These are phyloP conservation scores for Biston betularia DNA, from an alignment of 2,888 invertebrate genomes.

Conservation along the genomic window DNA sequence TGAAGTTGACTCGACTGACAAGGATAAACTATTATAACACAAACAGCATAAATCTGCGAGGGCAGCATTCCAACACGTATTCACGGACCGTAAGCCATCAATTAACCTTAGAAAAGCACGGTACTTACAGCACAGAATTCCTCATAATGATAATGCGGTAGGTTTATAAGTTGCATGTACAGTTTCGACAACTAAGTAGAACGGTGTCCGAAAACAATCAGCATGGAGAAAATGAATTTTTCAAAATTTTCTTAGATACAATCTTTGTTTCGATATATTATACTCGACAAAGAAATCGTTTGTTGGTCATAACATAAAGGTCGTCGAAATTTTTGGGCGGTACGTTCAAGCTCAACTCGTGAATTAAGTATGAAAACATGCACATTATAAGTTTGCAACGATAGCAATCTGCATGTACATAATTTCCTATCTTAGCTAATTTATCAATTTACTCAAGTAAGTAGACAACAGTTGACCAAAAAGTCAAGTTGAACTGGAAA, in stretches of 20 bases:
- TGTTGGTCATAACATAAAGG: slow-evolving; percentile 23
- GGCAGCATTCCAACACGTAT: slow-evolving; percentile 79
- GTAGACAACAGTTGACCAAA: slow-evolving; percentile 8
- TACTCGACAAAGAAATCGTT: slow-evolving; percentile 27
- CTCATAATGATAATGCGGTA: slow-evolving; percentile 52
- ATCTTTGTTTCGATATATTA: slow-evolving; percentile 30
- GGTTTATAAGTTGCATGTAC: slow-evolving; percentile 38
- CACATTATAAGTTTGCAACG: slow-evolving; percentile 22
- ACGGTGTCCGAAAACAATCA: slow-evolving; percentile 36
- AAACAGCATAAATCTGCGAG: slow-evolving; percentile 72
- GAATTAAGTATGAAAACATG: slow-evolving; percentile 24
- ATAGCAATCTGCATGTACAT: slow-evolving; percentile 28
- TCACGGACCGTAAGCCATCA: slow-evolving; percentile 67
- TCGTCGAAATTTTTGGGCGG: slow-evolving; percentile 36
- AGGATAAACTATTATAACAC: slow-evolving; percentile 61
- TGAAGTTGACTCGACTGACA: slow-evolving; percentile 47
- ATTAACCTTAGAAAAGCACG: slow-evolving; percentile 65
- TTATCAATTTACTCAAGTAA: slow-evolving; percentile 26
- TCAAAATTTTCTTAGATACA: slow-evolving; percentile 10
- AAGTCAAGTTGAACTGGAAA: slow-evolving; percentile 14
- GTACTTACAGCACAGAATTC: slow-evolving; percentile 56
- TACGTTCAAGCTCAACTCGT: slow-evolving; percentile 34
- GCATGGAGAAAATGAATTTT: slow-evolving; percentile 24
- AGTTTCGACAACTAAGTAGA: slow-evolving; percentile 5
- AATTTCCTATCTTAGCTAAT: slow-evolving; percentile 35